Evolutionary conservation across 2,888 invertebrate genomes (phyloP).

Genomic region (Luperina nickerlii): DNA sequence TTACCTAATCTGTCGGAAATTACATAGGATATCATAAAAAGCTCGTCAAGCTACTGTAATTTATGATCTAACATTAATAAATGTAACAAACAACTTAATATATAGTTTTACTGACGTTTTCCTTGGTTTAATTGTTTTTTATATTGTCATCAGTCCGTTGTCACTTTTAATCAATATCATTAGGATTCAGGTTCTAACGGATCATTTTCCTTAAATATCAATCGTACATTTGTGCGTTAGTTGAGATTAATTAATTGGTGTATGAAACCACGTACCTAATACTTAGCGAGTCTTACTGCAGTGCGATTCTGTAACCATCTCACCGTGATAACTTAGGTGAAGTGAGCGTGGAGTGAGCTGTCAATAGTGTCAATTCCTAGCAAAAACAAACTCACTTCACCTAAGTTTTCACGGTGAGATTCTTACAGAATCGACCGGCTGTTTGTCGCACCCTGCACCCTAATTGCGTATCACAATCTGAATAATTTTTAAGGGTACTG

Average conservation of each 20-base stretch:
- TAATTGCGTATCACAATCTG: too few relatives aligned
- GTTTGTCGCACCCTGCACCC: not conserved
- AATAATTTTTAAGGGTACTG: too few relatives aligned
- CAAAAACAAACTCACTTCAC: too few relatives aligned
- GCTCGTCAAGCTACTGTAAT: constrained; percentile 35
- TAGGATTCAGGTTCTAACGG: not conserved
- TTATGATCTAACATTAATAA: constrained; percentile 13
- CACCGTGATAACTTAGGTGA: too few relatives aligned
- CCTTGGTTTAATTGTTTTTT: not conserved
- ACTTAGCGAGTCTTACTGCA: not conserved
- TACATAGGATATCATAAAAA: constrained; percentile 43
- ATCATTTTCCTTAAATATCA: not conserved
- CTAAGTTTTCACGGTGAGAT: too few relatives aligned
- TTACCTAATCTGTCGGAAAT: constrained; percentile 21
- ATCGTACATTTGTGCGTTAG: not conserved
- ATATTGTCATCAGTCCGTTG: not conserved
- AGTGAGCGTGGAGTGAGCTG: too few relatives aligned
- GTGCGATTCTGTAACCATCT: too few relatives aligned
- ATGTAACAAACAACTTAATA: not conserved
- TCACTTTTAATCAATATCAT: not conserved
- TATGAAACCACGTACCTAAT: not conserved
- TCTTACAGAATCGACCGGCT: too few relatives aligned
- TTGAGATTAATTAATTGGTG: not conserved
- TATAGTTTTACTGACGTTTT: not conserved
- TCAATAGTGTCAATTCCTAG: too few relatives aligned